Percentiles rank a stretch among this genome's conserved stretches.
phyloP scores from a whole-genome alignment of 2,888 invertebrate species.

The Malthinus flaveolus region DNA sequence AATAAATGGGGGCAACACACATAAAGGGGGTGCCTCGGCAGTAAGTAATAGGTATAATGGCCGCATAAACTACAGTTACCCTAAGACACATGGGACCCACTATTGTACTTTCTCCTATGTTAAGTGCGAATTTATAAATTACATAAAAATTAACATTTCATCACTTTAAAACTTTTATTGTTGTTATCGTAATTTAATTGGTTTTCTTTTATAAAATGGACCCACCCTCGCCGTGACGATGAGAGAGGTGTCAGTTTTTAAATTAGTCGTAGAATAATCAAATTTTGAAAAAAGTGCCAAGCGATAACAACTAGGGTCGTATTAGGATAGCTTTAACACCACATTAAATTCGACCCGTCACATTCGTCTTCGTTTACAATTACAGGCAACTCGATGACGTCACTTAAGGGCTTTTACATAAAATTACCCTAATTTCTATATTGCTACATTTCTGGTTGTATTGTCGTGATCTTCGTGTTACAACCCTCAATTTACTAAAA shows the following conservation, averaged over 20 bases:
- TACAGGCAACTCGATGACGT: conserved; percentile 13
- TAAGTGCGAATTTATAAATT: conserved; percentile 9
- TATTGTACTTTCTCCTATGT: conserved; percentile 14
- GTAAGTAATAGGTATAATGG: conserved; percentile 47
- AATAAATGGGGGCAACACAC: conserved; percentile 25
- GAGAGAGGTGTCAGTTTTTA: too few relatives aligned
- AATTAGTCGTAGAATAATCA: too few relatives aligned
- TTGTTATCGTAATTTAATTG: too few relatives aligned
- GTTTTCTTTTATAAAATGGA: too few relatives aligned
- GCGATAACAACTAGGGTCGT: too few relatives aligned
- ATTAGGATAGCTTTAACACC: too few relatives aligned
- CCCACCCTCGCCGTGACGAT: too few relatives aligned
- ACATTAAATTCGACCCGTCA: conserved; percentile 11
- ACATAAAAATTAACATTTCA: conserved; percentile 2
- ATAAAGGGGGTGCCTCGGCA: conserved; percentile 32
- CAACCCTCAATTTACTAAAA: conserved; percentile 13
- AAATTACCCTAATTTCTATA: conserved; percentile 26
- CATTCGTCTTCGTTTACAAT: conserved; percentile 26
- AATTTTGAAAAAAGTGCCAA: too few relatives aligned
- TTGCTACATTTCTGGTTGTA: conserved; percentile 3
- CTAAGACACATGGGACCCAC: conserved; percentile 37
- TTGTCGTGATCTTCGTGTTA: conserved; percentile 15
- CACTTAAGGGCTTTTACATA: conserved; percentile 21
- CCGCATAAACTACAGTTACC: conserved; percentile 45
- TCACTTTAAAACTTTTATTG: neutral